Conservation (phyloP, 2,888 invertebrate species). For the Caenorhabditis sulstoni region DNA sequence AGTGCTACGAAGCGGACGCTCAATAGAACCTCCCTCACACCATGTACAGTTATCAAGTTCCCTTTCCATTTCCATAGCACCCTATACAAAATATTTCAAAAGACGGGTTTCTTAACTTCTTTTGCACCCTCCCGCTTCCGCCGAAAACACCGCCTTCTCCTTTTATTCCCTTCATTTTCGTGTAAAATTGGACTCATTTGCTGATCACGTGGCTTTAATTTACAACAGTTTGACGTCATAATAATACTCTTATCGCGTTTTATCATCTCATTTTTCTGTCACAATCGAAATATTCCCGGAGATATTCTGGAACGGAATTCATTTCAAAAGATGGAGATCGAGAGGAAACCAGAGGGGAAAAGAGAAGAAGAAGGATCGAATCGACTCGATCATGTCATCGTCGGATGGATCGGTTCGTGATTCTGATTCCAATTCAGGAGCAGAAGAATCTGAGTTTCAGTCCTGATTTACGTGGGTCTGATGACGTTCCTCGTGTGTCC, state of each 20-base stretch:
- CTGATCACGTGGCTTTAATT: constrained; percentile 43
- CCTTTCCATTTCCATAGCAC: neutral
- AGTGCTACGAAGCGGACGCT: constrained; percentile 68
- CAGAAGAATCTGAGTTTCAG: constrained; percentile 20
- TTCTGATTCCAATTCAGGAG: no score
- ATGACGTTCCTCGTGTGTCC: constrained; percentile 33
- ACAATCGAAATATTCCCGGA: no score
- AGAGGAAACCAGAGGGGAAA: neutral
- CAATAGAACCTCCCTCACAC: neutral
- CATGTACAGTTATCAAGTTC: constrained; percentile 7
- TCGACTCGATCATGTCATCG: constrained; percentile 27
- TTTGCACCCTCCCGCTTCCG: neutral
- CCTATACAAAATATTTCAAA: constrained; percentile 12
- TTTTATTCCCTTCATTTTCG: constrained; percentile 19
- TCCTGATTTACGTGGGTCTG: constrained; percentile 27
- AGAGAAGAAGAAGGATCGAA: neutral
- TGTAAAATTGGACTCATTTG: constrained; percentile 12
- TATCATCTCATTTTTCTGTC: neutral
- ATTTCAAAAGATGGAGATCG: constrained; percentile 23
- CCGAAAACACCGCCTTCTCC: constrained; percentile 2
- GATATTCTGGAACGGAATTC: neutral
- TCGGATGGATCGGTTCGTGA: constrained; percentile 18
- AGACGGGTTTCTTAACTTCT: constrained; percentile 6
- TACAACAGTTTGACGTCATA: constrained; percentile 41
- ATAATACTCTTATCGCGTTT: constrained; percentile 28